Conservation (phyloP, 2,113 vertebrate genomes). For the Cranoglanis bouderius region DNA sequence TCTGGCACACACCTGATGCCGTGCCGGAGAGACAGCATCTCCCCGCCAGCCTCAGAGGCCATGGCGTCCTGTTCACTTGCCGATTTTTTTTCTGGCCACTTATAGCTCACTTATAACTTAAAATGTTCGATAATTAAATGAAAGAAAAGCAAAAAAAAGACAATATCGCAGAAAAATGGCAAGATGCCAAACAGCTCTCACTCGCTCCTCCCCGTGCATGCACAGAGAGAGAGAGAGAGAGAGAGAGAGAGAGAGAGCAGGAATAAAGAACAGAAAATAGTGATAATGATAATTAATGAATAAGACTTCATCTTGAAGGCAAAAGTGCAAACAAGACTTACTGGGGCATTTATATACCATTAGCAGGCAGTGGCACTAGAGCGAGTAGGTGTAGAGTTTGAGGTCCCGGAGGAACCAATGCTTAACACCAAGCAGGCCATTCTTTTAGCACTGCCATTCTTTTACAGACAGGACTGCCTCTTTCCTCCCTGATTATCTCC, state of each 20-base stretch:
- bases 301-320: background rate
- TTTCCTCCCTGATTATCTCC: background rate
- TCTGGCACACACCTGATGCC: too few species aligned
- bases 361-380: background rate
- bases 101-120: too few species aligned
- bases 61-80: too few species aligned
- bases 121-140: too few species aligned
- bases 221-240: background rate
- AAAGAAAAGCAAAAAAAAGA: too few species aligned
- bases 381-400: background rate
- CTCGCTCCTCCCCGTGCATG: too few species aligned
- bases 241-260: constrained; percentile 4
- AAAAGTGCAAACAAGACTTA: background rate
- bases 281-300: background rate
- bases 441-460: background rate
- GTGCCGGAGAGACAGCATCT: too few species aligned
- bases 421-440: background rate
- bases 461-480: background rate
- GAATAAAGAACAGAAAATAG: background rate
- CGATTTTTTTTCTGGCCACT: too few species aligned
- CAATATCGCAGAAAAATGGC: too few species aligned
- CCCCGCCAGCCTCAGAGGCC: too few species aligned
- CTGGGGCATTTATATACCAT: background rate
- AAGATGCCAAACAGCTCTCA: too few species aligned
- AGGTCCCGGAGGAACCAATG: background rate